phyloP scores from a whole-genome alignment of 2,797 vertebrate genomes.

The Streptopelia turtur region DNA sequence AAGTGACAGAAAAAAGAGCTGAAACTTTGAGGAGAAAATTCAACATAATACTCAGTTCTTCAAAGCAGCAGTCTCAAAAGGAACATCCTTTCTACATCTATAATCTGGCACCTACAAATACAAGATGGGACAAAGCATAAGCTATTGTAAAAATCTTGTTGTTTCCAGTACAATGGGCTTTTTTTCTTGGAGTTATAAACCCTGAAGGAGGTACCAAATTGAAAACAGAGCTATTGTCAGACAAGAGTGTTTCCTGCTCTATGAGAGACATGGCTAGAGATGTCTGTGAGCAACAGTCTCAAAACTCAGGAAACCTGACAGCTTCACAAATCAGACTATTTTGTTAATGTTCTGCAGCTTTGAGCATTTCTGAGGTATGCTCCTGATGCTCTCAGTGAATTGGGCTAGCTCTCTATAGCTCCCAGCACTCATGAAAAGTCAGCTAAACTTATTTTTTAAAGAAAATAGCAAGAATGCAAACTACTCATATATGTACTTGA shows the following conservation, averaged over 20 bases:
- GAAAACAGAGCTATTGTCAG: slow-evolving; percentile 49
- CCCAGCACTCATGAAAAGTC: background rate
- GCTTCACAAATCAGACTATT: background rate
- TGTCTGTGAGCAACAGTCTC: background rate
- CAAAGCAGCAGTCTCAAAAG: background rate
- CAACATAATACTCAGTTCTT: background rate
- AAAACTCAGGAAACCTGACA: background rate
- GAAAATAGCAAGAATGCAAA: background rate
- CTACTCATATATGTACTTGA: background rate
- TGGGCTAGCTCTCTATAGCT: background rate
- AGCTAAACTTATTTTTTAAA: background rate
- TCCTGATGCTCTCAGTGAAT: background rate
- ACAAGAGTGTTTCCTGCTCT: slow-evolving; percentile 22
- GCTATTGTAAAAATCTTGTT: slow-evolving; percentile 11
- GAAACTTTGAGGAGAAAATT: background rate
- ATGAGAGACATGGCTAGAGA: background rate
- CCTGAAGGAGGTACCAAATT: slow-evolving; percentile 43
- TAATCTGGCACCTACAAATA: slow-evolving; percentile 7
- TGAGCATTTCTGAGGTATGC: background rate
- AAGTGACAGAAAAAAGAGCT: background rate
- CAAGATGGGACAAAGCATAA: background rate
- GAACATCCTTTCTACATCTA: background rate
- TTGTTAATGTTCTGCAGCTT: background rate
- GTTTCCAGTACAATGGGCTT: background rate
- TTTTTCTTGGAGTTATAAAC: background rate